A percentile compares a stretch with the other conserved stretches of the same genome.
Conservation (phyloP, 2,888 invertebrate species). For the Diaprepes abbreviatus region DNA sequence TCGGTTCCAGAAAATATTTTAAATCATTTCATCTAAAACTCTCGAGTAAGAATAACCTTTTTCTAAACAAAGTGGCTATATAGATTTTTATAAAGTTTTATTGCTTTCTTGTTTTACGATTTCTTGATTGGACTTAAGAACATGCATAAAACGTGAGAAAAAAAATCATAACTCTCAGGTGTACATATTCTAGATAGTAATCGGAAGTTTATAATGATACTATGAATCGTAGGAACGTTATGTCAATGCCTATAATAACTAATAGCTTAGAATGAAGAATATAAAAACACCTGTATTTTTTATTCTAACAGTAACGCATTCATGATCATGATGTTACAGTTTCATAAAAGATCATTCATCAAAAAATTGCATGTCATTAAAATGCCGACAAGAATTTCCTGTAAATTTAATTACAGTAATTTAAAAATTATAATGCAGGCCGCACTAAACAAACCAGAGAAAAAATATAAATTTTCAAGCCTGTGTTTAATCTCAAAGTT, state of each 20-base stretch:
- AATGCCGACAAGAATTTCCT: constrained; percentile 7
- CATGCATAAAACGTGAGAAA: background rate
- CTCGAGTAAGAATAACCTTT: too few species aligned
- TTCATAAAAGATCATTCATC: constrained; percentile 7
- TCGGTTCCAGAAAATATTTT: too few species aligned
- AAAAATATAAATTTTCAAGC: too few species aligned
- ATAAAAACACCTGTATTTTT: constrained; percentile 1
- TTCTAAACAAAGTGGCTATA: too few species aligned
- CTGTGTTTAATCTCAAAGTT: too few species aligned
- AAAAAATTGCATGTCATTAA: constrained; percentile 17
- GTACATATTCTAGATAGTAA: background rate
- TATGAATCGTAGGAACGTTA: background rate
- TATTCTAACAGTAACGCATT: constrained; percentile 9
- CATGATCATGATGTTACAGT: constrained; percentile 1
- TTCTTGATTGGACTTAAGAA: too few species aligned
- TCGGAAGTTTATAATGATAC: background rate
- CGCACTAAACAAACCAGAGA: background rate
- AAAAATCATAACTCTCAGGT: background rate
- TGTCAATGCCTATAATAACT: background rate
- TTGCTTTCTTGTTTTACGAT: too few species aligned
- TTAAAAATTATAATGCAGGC: background rate
- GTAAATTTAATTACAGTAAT: constrained; percentile 2
- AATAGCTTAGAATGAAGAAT: background rate
- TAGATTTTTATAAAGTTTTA: too few species aligned
- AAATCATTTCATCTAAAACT: too few species aligned